phyloP scores from a whole-genome alignment of 2,797 vertebrate genomes.

The Coluber constrictor region DNA sequence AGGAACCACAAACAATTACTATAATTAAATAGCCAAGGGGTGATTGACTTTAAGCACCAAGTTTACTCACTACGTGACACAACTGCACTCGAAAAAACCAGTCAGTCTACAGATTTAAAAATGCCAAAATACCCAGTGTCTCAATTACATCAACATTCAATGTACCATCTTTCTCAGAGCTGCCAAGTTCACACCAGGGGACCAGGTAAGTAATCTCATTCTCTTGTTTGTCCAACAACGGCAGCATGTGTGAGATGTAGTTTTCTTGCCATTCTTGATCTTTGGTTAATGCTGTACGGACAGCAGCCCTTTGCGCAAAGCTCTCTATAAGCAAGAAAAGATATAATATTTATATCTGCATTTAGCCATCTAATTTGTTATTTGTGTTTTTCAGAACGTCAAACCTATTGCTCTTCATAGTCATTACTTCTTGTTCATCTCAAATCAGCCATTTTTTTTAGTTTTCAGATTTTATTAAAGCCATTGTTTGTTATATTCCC shows the following conservation, averaged over 20 bases:
- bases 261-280: conserved; percentile 83
- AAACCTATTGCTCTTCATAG: background rate
- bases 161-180: conserved; percentile 78
- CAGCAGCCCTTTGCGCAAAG: conserved; percentile 80
- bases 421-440: background rate
- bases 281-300: conserved; percentile 77
- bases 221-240: conserved; percentile 81
- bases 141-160: background rate
- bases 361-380: background rate
- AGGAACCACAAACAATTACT: background rate
- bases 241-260: conserved; percentile 76
- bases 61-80: background rate
- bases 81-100: background rate
- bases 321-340: conserved; percentile 72
- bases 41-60: background rate
- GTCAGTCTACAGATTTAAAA: background rate
- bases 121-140: background rate
- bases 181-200: conserved; percentile 84
- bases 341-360: background rate
- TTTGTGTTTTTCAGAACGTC: background rate
- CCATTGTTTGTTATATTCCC: background rate
- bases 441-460: background rate
- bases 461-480: background rate
- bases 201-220: conserved; percentile 85
- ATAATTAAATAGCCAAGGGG: background rate